Evolutionary conservation across 2,797 vertebrate species (phyloP), one percentile per base, ranked within the genome.

Genomic region (Peromyscus melanophrys): DNA sequence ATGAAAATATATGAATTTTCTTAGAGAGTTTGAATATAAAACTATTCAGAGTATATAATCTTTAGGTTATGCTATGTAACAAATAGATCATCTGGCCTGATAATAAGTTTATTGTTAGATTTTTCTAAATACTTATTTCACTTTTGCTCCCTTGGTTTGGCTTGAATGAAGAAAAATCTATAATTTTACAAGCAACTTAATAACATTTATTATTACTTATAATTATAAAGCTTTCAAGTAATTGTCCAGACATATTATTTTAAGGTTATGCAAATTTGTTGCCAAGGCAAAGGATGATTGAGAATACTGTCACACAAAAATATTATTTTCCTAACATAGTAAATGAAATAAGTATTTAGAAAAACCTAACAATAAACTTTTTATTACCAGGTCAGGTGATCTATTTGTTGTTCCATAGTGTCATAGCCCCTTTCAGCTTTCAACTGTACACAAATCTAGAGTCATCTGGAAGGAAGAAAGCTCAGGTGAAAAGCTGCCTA

Each of bases 111-210:
- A 6, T 55, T 61, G 21, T 59, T 85, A 73, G 55, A 0, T 78
- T 89, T 91, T 93, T 87, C 25, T 92, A 90, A 89, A 83, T 75
- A 91, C 2, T 52, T 80, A 59, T 78, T 95, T 92, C 43, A 76
- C 25, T 96, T 96, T 94, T 94, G 29, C 55, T 91, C 9, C 77
- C 37, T 86, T 94, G 27, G 46, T 90, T 17, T 95, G 67, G 49
- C 37, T 40, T 92, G 21, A 96, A 86, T 55, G 92, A 76, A 82
- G 9, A 90, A 95, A 93, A 96, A 92, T 13, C 27, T 92, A 73
- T 96, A 82, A 94, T 89, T 97, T n/a, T 75, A 65, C 27, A 82
- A 34, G 11, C 23, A 96, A 80, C 89, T 97, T 91, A 77, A 77
- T 96, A 94, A 67, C 29, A 92, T 92, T 97, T 96, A 34, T 52